Evolutionary conservation across 64 coral and sea anemone genomes (phyloP).

Genomic region (Montipora foliosa): DNA sequence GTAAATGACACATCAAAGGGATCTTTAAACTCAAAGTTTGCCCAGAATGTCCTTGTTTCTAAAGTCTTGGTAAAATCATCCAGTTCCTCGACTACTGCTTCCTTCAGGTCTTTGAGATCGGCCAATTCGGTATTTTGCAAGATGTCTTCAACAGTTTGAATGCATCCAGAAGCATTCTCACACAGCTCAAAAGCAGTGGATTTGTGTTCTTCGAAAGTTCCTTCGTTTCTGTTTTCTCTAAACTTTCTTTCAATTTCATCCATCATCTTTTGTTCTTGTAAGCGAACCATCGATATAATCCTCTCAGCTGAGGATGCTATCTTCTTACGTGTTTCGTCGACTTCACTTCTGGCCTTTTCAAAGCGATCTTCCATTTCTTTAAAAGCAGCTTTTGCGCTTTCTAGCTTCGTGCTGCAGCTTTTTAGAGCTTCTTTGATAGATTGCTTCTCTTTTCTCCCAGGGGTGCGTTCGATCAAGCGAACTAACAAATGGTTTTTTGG

Average conservation of each 20-base stretch:
- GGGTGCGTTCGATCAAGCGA: constrained; percentile 72
- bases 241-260: constrained; percentile 49
- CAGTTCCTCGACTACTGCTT: constrained; percentile 49
- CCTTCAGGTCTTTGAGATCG: constrained; percentile 76
- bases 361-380: constrained; percentile 48
- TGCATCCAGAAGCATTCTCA: constrained; percentile 55
- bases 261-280: constrained; percentile 57
- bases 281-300: constrained; percentile 35
- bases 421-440: constrained; percentile 73
- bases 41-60: not conserved
- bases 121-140: constrained; percentile 45
- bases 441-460: constrained; percentile 79
- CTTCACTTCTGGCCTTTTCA: constrained; percentile 34
- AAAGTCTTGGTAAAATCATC: not conserved
- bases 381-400: constrained; percentile 31
- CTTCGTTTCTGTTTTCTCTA: constrained; percentile 25
- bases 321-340: constrained; percentile 35
- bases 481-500: constrained; percentile 84
- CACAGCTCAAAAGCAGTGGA: not conserved
- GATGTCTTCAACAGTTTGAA: constrained; percentile 57
- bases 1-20: constrained; percentile 30
- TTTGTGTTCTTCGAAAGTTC: constrained; percentile 6
- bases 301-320: constrained; percentile 61
- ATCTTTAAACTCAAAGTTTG: constrained; percentile 8
- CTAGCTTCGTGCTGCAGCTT: constrained; percentile 30